Evolutionary conservation across 2,888 invertebrate genomes (phyloP).

Genomic region (Andrena fulva): DNA sequence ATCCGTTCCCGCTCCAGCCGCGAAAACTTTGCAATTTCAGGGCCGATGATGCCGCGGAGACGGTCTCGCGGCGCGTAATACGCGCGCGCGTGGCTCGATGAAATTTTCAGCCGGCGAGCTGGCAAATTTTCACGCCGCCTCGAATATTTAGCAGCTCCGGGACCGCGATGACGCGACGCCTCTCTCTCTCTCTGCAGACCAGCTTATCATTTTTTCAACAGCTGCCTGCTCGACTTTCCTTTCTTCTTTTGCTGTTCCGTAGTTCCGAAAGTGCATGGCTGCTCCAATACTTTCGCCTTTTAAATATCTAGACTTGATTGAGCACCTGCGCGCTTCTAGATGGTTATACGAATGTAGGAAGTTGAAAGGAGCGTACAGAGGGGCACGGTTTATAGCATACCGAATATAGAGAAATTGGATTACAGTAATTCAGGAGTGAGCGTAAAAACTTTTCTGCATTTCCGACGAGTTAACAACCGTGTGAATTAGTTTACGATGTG

Average conservation of each 20-base stretch:
- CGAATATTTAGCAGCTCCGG: conserved; percentile 13
- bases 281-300: too few relatives aligned
- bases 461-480: too few relatives aligned
- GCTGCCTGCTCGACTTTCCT: neutral
- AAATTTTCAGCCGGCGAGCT: conserved; percentile 16
- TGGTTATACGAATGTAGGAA: too few relatives aligned
- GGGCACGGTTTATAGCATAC: too few relatives aligned
- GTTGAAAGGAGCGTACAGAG: too few relatives aligned
- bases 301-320: too few relatives aligned
- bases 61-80: conserved; percentile 16
- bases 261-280: neutral
- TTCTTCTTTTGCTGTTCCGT: neutral
- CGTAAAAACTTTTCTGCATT: too few relatives aligned
- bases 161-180: conserved; percentile 3
- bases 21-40: conserved; percentile 59
- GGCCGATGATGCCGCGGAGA: conserved; percentile 38
- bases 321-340: too few relatives aligned
- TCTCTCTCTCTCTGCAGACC: neutral
- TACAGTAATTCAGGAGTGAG: too few relatives aligned
- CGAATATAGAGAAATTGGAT: too few relatives aligned
- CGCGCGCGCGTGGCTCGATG: neutral
- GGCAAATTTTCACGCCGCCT: conserved; percentile 27
- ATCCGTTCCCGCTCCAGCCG: conserved; percentile 48
- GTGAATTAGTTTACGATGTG: too few relatives aligned
- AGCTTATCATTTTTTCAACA: conserved; percentile 17